Base-by-base conservation (phyloP, 2,888 invertebrate species). In the Rapana venosa region DNA sequence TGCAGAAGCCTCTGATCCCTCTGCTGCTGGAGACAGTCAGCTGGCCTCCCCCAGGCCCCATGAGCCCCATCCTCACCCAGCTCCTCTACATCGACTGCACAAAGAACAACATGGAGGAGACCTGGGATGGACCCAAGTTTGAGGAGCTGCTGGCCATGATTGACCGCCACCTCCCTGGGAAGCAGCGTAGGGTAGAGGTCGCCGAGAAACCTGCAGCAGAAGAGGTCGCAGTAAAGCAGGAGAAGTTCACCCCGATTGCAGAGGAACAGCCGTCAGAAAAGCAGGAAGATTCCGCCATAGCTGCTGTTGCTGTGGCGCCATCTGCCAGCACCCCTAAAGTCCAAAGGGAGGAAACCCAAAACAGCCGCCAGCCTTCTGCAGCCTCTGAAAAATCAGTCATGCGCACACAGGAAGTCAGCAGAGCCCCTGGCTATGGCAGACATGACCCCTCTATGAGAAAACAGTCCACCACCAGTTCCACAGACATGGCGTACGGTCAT, bases 1-100 rank as follows among this genome's bases (percentile, higher is more conserved):
- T 95, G 20, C 94, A 95, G 92, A 95, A 95, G 88, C 95, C 95
- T 20, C 94, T 96, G 36, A 91, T 96, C 26, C 96, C 96, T 26
- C 88, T 96, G 61, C 89, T 95, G 88, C 89, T 96, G 89, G 96
- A 96, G 91, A 79, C 32, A 22, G 90, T 92, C 81, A 93, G 93
- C 90, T 91, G 93, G 30, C 96, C 95, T 95, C 96, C 96, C 56
- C 47, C 47, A 92, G 87, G 96, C 95, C 30, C 95, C 96, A 35
- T 95, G 96, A 95, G 47, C 89, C 94, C 95, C 94, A 93, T 95
- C 13, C 93, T 96, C 88, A 94, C 95, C 36, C 94, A 95, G 90
- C 91, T 95, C 15, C 90, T 94, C 1, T 95, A 93, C 91, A 94
- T 96, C n/a, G 93, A 95, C 90, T 94, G 95, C 89, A 92, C 91